Base-by-base conservation (phyloP, 64 coral and sea anemone genomes). In the Astreopora myriophthalma region DNA sequence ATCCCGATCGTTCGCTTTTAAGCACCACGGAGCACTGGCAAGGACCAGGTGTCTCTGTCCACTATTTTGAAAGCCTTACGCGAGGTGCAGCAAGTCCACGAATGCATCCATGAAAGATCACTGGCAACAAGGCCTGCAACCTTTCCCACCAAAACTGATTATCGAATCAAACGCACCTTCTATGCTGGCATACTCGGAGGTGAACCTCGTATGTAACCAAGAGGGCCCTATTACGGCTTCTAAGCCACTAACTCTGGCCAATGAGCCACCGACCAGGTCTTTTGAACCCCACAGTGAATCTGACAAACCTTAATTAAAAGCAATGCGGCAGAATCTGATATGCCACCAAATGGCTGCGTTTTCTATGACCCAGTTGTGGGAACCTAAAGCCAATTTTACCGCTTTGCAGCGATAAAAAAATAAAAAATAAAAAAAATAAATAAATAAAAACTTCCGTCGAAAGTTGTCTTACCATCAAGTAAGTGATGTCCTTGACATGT, bases 401-500 rank as follows among this genome's bases (percentile, higher is more conserved):
- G 8, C 38, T 44, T 86, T 86, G 42, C 17, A 72, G 8, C 36
- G 73, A 48, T n/a, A n/a, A n/a, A n/a, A n/a, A n/a, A n/a, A n/a
- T n/a, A n/a, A n/a, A n/a, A n/a, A n/a, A n/a, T n/a, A n/a, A n/a
- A n/a, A n/a, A n/a, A n/a, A n/a, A n/a, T n/a, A n/a, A n/a, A n/a
- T n/a, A n/a, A n/a, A n/a, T n/a, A 87, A 71, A 51, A 19, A 72
- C 30, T 87, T 87, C 46, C 35, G 84, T 28, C 19, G 14, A 31
- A 87, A 49, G 26, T 20, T 87, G 19, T 25, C 37, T 17, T 87
- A 48, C 6, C 66, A 87, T 24, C 84, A 87, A 44, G 40, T 72
- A 26, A 28, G 37, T 3, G 65, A 87, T 29, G 52, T 87, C 31
- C 28, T 85, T 1, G 80, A 85, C 1, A 42, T 14, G 10, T 29